Evolutionary conservation across 2,113 vertebrate genomes (phyloP).

Genomic region (Loxodonta africana): DNA sequence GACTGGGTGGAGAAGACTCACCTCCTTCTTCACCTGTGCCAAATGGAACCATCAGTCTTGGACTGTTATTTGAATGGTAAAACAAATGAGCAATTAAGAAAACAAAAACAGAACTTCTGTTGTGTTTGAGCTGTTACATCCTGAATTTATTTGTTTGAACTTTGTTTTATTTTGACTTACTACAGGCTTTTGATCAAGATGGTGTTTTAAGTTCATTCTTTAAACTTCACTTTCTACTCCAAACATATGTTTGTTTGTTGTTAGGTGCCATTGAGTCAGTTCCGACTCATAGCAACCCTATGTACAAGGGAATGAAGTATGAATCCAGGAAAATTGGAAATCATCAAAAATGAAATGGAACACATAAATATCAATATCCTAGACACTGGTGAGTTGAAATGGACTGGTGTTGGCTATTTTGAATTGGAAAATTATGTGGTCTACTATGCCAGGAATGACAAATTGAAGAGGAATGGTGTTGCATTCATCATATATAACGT

Average conservation of each 20-base stretch:
- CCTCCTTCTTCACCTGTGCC: neutral
- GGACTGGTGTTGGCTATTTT: too few relatives aligned
- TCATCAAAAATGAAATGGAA: too few relatives aligned
- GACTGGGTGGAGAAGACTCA: neutral
- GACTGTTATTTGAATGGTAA: neutral
- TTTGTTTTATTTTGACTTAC: neutral
- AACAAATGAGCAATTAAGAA: neutral
- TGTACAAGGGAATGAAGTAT: too few relatives aligned
- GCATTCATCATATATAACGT: neutral
- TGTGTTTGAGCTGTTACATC: neutral
- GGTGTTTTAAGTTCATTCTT: slow-evolving; percentile 29
- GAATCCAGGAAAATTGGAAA: too few relatives aligned
- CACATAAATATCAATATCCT: too few relatives aligned
- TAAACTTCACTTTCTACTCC: neutral
- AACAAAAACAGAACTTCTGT: neutral
- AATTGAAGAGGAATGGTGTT: too few relatives aligned
- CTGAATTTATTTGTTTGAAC: neutral
- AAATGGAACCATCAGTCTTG: neutral
- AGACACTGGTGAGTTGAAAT: too few relatives aligned
- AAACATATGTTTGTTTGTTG: too few relatives aligned
- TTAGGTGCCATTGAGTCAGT: too few relatives aligned
- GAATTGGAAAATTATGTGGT: too few relatives aligned
- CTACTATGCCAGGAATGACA: too few relatives aligned
- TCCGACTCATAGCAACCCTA: too few relatives aligned
- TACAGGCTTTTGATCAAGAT: slow-evolving; percentile 12